These are phyloP conservation scores for Melanotaenia pygmaea DNA, from an alignment of 2,797 vertebrate species.

Conservation along the genomic window DNA sequence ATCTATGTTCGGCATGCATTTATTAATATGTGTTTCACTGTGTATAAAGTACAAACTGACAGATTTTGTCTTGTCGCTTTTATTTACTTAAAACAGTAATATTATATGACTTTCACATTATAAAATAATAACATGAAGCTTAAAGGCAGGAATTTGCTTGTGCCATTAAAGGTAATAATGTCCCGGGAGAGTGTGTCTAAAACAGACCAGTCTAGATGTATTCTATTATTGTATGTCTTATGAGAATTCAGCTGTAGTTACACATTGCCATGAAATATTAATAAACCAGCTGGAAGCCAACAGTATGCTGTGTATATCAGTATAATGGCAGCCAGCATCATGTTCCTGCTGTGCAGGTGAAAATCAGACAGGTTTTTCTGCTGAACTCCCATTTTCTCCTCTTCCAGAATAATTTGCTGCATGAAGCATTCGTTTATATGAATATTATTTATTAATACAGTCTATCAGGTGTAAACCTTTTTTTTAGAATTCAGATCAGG, in stretches of 20 bases:
- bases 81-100: not conserved
- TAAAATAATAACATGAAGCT: not conserved
- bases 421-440: not conserved
- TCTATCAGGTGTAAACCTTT: not conserved
- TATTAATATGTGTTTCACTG: not conserved
- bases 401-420: not conserved
- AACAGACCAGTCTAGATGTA: slow-evolving; percentile 10
- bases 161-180: not conserved
- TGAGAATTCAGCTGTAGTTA: slow-evolving; percentile 58
- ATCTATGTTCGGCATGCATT: not conserved
- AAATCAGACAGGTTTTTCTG: not conserved
- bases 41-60: slow-evolving; percentile 6
- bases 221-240: slow-evolving; percentile 27
- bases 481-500: not conserved
- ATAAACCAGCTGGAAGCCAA: slow-evolving; percentile 54
- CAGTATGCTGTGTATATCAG: slow-evolving; percentile 25
- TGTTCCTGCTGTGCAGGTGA: slow-evolving; percentile 31
- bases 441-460: not conserved
- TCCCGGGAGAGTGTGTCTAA: not conserved
- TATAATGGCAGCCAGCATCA: slow-evolving; percentile 18
- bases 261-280: slow-evolving; percentile 62
- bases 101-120: too few relatives aligned
- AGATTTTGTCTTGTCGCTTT: not conserved
- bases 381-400: not conserved
- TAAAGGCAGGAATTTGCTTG: not conserved